These are phyloP conservation scores for Sylvilagus bachmani DNA, from an alignment of 2,113 vertebrate species.

Conservation along the genomic window DNA sequence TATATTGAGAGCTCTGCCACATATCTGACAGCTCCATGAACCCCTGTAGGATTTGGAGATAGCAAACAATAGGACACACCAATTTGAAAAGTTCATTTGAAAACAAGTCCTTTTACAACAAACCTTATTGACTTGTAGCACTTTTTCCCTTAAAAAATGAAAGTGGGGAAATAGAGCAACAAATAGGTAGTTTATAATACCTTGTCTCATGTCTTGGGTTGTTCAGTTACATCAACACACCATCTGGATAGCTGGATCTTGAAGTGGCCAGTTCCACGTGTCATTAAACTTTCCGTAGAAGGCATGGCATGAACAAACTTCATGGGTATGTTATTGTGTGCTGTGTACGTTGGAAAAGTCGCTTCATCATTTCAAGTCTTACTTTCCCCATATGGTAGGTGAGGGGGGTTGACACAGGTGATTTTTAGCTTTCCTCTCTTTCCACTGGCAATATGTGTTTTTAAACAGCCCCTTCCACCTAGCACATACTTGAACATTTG, in stretches of 20 bases:
- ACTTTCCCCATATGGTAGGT: not conserved
- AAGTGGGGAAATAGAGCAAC: not conserved
- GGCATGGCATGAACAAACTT: rapidly evolving
- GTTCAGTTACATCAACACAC: not conserved
- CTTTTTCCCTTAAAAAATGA: not conserved
- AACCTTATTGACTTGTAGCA: not conserved
- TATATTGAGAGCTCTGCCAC: not conserved
- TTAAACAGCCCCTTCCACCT: not conserved
- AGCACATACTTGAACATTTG: not conserved
- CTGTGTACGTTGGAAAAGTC: not conserved
- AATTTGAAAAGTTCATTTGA: not conserved
- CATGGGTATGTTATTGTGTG: not conserved
- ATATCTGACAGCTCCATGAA: not conserved
- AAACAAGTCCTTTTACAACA: not conserved
- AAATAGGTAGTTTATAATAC: not conserved
- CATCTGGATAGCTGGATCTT: not conserved
- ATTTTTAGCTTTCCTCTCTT: not conserved
- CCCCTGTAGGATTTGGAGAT: not conserved
- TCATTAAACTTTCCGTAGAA: not conserved
- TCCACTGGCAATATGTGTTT: not conserved
- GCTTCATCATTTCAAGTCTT: not conserved
- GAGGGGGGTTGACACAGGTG: not conserved
- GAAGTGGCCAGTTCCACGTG: not conserved
- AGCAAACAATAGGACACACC: not conserved
- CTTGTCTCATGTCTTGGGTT: not conserved